A percentile compares a stretch with the other conserved stretches of the same genome.
Conservation (phyloP, 2,797 vertebrate species). For the Rhinophrynus dorsalis region DNA sequence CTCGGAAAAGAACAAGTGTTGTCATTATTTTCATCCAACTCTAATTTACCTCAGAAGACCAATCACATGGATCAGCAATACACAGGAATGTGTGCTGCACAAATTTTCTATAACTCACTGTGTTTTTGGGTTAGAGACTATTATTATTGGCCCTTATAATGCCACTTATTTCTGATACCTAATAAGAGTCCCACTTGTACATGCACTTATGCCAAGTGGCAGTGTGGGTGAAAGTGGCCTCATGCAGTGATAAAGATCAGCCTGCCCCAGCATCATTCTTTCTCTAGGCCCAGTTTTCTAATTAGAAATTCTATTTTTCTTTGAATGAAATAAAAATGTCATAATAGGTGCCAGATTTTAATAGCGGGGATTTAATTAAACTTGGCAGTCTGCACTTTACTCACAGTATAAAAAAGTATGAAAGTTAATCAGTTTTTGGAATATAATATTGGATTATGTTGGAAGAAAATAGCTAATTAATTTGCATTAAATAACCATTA, state of each 20-base stretch:
- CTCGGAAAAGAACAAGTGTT: no score
- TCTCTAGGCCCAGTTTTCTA: slow-evolving; percentile 38
- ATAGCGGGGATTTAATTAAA: slow-evolving; percentile 48
- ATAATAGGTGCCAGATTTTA: slow-evolving; percentile 49
- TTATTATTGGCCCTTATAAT: no score
- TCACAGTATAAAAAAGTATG: slow-evolving; percentile 28
- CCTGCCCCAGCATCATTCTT: slow-evolving; percentile 13
- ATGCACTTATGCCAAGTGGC: not conserved
- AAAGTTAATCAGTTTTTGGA: slow-evolving; percentile 50
- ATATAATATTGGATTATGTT: slow-evolving; percentile 48
- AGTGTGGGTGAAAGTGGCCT: slow-evolving; percentile 15
- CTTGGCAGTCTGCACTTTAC: slow-evolving; percentile 43
- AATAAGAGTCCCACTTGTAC: slow-evolving; percentile 10
- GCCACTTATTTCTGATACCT: not conserved
- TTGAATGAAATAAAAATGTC: slow-evolving; percentile 43
- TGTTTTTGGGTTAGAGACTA: not conserved
- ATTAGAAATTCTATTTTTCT: slow-evolving; percentile 45
- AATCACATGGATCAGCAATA: no score
- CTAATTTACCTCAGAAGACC: no score
- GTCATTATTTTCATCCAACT: no score
- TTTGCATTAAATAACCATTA: slow-evolving; percentile 49
- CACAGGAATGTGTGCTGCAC: no score
- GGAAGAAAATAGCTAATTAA: slow-evolving; percentile 49
- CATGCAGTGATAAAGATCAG: slow-evolving; percentile 20
- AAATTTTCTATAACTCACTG: no score